Conservation (phyloP, 2,113 vertebrate species). For the Rhagologus leucostigma region DNA sequence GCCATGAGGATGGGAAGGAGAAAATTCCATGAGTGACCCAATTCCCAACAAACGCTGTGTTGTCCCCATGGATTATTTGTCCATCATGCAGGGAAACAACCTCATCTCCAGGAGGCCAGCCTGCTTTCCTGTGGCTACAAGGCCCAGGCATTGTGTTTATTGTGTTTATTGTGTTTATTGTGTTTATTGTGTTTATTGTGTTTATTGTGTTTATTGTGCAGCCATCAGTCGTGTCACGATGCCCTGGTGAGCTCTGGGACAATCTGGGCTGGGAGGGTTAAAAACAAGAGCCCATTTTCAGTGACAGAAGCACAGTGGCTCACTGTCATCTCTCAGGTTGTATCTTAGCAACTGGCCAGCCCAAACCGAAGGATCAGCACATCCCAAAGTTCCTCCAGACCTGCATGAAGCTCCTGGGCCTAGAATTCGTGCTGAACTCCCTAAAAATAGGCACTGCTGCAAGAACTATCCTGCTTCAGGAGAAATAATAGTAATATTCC, state of each 20-base stretch:
- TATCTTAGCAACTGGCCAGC: neutral
- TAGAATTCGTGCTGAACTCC: neutral
- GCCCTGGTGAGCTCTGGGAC: neutral
- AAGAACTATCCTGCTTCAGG: neutral
- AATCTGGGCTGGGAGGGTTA: neutral
- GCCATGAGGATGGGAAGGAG: neutral
- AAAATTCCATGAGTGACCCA: neutral
- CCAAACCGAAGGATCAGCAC: neutral
- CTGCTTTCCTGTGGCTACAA: neutral
- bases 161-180: neutral
- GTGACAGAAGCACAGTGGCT: neutral
- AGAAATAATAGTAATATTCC: neutral
- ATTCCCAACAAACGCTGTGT: neutral
- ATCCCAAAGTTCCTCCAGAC: neutral
- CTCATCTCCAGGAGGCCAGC: neutral
- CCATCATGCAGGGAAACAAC: neutral
- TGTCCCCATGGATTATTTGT: neutral
- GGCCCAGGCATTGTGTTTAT: neutral
- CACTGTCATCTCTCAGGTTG: neutral
- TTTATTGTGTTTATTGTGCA: neutral
- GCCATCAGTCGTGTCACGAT: neutral
- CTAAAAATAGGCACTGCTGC: neutral
- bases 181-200: neutral
- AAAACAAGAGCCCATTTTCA: neutral
- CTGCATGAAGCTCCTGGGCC: neutral